A percentile compares a stretch with the other conserved stretches of the same genome.
Evolutionary conservation across 2,113 vertebrate species (phyloP).

Genomic region (Rhabdomys dilectus): DNA sequence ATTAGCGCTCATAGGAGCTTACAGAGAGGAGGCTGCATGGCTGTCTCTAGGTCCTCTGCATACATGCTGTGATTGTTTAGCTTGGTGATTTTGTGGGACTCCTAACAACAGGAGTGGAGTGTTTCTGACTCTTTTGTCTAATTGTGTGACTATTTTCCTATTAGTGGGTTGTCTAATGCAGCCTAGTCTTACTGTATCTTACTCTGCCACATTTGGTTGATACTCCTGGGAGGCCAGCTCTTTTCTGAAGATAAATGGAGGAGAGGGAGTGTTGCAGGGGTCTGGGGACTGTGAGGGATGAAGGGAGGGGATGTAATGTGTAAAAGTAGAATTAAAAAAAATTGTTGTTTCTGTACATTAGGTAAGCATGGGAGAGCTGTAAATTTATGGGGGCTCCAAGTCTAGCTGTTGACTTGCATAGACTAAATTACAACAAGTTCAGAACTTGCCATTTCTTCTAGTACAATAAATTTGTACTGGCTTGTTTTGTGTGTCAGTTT

Average conservation of each 20-base stretch:
- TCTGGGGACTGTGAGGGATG: neutral
- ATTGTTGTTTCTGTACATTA: neutral
- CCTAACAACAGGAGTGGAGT: neutral
- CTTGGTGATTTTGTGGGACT: neutral
- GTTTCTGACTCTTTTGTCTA: neutral
- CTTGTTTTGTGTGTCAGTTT: no score
- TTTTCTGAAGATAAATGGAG: neutral
- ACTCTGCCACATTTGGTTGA: neutral
- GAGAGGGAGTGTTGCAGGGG: neutral
- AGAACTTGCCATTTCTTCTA: neutral
- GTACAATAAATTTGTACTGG: neutral
- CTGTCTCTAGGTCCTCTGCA: neutral
- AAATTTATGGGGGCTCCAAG: neutral
- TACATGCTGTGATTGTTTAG: neutral
- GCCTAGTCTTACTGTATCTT: neutral
- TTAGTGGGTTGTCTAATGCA: neutral
- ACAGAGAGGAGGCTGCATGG: neutral
- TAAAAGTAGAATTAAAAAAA: neutral
- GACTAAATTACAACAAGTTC: neutral
- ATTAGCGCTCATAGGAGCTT: neutral
- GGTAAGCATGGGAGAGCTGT: neutral
- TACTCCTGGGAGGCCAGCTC: neutral
- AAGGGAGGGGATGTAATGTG: neutral
- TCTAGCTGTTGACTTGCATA: neutral
- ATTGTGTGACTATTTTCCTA: neutral